Evolutionary conservation across 1,140 invertebrate genomes (phyloP), one percentile per base, ranked within the genome.

Genomic region (Drosophila persimilis): DNA sequence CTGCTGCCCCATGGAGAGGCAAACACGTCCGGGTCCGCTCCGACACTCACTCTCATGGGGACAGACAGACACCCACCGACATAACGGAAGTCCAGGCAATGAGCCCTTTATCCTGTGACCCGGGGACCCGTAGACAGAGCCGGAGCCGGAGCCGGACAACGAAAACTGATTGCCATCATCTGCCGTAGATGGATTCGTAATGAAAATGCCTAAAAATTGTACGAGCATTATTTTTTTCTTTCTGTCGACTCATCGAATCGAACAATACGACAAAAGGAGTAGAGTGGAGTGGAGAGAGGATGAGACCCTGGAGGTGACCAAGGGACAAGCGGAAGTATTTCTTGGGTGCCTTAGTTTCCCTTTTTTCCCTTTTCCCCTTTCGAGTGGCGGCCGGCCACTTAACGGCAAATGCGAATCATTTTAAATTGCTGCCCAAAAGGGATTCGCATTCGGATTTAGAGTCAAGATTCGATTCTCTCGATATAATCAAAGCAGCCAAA

Each of bases 351-450:
- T 61, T 52, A 56, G 70, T 55, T 73, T 73, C 48, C 52, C 51
- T 53, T 39, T 64, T 46, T 54, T 31, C 52, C 41, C 47, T 61
- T 73, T 43, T 26, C 13, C 26, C 5, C 5, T 44, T 62, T 52
- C 54, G 62, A 80, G 60, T 76, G 72, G 39, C 62, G 35, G 72
- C 5, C 24, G 24, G 24, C 80, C 83, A 80, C 80, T 85, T 85
- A 85, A 85, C 80, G 48, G 69, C 81, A 66, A 85, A 80, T 85
- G 80, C 69, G 80, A 85, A 85, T 85, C 83, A 86, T 85, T 85
- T 85, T 86, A 80, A 85, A 86, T 86, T 86, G 74, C 77, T 73
- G 64, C 41, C 46, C 59, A 26, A 56, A 60, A 8, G 22, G 55
- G 73, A 50, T 17, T 67, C 64, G 22, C 61, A 57, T 39, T 17